A percentile compares a stretch with the other conserved stretches of the same genome.
phyloP scores from a whole-genome alignment of 2,797 vertebrate genomes.

The Lutjanus argentimaculatus region DNA sequence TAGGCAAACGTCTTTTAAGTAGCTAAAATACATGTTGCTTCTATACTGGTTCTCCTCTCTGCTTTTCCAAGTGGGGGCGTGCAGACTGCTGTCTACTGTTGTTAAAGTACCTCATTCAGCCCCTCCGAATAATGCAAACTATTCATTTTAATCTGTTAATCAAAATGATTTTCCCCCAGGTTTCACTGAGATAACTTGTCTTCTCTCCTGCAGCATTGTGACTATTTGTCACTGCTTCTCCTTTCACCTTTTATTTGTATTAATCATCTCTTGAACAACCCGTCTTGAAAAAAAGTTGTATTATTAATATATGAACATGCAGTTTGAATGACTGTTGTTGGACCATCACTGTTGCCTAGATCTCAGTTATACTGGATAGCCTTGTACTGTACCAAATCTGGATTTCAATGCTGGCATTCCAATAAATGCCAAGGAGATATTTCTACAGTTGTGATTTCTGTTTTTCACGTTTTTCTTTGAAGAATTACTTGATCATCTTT shows the following conservation, averaged over 20 bases:
- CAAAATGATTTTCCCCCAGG: conserved; percentile 18
- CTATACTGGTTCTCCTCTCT: no score
- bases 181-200: background rate
- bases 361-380: conserved; percentile 82
- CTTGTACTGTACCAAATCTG: conserved; percentile 89
- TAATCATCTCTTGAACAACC: conserved; percentile 85
- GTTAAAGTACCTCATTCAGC: no score
- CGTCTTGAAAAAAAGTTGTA: conserved; percentile 81
- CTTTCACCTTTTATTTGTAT: conserved; percentile 74
- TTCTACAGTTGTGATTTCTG: conserved; percentile 80
- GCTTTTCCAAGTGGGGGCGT: no score
- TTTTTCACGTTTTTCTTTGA: background rate
- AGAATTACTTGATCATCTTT: background rate
- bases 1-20: no score
- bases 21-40: no score
- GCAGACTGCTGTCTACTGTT: no score
- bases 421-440: conserved; percentile 92
- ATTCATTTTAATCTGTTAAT: conserved; percentile 21
- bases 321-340: conserved; percentile 85
- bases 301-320: conserved; percentile 72
- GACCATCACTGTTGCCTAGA: conserved; percentile 91
- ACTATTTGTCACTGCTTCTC: conserved; percentile 41
- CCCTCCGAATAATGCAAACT: no score
- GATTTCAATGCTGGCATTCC: conserved; percentile 90
- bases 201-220: conserved; percentile 68